Conservation (phyloP, 2,888 invertebrate species). For the Latheticus oryzae region DNA sequence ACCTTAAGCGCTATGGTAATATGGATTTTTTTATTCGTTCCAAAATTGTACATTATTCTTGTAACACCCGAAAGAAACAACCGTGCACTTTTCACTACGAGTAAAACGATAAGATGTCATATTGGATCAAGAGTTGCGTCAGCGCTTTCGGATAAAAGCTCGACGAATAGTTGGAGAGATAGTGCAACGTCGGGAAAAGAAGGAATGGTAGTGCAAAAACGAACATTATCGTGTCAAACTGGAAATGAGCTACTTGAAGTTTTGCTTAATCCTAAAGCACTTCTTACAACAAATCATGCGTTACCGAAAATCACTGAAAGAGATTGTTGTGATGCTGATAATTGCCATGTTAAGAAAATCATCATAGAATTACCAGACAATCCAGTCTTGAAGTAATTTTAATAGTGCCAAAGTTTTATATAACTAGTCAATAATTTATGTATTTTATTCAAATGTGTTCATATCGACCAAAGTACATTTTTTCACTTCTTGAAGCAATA, state of each 20-base stretch:
- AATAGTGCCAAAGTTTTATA: constrained; percentile 8
- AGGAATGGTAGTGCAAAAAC: constrained; percentile 49
- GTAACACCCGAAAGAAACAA: constrained; percentile 82
- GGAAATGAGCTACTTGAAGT: constrained; percentile 62
- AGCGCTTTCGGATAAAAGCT: constrained; percentile 63
- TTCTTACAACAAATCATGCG: constrained; percentile 51
- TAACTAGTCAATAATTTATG: constrained; percentile 8
- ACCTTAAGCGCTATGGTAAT: constrained; percentile 80
- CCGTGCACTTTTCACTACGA: constrained; percentile 78
- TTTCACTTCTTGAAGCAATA: constrained; percentile 29
- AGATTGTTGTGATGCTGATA: constrained; percentile 61
- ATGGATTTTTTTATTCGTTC: constrained; percentile 78
- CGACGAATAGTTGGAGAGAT: constrained; percentile 58
- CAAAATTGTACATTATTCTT: constrained; percentile 81
- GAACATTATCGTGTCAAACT: constrained; percentile 65
- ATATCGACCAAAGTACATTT: constrained; percentile 29
- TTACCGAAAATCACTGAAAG: constrained; percentile 58
- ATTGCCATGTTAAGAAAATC: constrained; percentile 65
- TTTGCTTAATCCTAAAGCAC: constrained; percentile 56
- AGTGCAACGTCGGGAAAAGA: constrained; percentile 52
- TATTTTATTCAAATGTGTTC: constrained; percentile 27
- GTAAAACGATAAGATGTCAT: constrained; percentile 78
- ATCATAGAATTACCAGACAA: constrained; percentile 61
- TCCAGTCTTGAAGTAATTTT: constrained; percentile 12
- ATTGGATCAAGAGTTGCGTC: constrained; percentile 70